A percentile compares a stretch with the other conserved stretches of the same genome.
These are phyloP conservation scores for Paramormyrops hopkinsi DNA, from an alignment of 2,797 vertebrate species.

Conservation along the genomic window DNA sequence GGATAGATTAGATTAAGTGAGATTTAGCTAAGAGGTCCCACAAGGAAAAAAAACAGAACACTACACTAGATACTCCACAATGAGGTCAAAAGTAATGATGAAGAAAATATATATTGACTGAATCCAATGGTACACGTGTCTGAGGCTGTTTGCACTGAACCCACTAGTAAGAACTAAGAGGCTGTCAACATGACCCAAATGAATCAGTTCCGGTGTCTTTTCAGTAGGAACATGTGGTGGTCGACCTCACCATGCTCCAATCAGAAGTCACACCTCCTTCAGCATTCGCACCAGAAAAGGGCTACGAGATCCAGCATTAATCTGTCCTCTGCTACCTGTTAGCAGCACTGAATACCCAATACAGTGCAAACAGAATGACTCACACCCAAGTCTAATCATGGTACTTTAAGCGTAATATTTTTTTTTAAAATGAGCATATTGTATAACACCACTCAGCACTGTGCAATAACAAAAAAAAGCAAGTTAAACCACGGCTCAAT, in stretches of 20 bases:
- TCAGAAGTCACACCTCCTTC: neutral
- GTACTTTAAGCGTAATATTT: neutral
- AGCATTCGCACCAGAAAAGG: neutral
- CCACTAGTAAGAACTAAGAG: neutral
- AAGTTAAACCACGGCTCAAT: neutral
- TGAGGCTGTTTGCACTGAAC: neutral
- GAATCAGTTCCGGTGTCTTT: neutral
- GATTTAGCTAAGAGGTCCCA: conserved; percentile 60
- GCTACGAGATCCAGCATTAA: no score
- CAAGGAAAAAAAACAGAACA: conserved; percentile 63
- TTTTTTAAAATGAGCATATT: neutral
- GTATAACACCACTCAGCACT: neutral
- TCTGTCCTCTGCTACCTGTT: neutral
- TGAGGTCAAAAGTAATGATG: conserved; percentile 62
- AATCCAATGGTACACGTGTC: conserved; percentile 48
- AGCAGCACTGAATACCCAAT: neutral
- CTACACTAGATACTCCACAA: conserved; percentile 47
- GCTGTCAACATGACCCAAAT: neutral
- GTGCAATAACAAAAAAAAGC: neutral
- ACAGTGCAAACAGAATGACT: neutral
- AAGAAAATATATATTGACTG: conserved; percentile 27
- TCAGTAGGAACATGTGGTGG: neutral
- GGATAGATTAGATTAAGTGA: conserved; percentile 67
- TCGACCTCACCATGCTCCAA: neutral
- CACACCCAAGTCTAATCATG: neutral